A percentile compares a stretch with the other conserved stretches of the same genome.
Conservation (phyloP, 1,140 invertebrate genomes). For the Leptopilina clavipes region DNA sequence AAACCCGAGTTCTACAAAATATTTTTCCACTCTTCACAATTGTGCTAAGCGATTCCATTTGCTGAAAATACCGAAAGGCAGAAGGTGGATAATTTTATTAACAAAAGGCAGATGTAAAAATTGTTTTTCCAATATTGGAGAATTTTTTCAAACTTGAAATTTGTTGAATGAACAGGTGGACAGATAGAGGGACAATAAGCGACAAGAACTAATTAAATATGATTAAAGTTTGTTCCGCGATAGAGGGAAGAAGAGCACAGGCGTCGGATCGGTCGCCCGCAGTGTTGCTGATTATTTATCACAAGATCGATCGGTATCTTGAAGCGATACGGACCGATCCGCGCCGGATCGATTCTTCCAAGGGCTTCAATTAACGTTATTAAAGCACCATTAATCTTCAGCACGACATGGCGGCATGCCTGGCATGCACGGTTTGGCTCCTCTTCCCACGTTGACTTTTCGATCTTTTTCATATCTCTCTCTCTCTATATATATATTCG, state of each 20-base stretch:
- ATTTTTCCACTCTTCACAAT: conserved; percentile 32
- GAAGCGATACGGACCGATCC: conserved; percentile 68
- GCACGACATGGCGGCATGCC: conserved; percentile 65
- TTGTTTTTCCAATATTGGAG: too few species aligned
- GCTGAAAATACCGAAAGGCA: too few species aligned
- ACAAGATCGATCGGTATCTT: conserved; percentile 74
- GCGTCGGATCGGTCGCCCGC: conserved; percentile 71
- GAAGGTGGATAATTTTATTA: too few species aligned
- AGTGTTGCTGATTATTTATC: conserved; percentile 74
- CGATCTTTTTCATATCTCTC: background rate
- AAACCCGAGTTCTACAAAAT: conserved; percentile 51
- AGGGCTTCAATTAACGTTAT: conserved; percentile 75
- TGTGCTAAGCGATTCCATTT: too few species aligned
- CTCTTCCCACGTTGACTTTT: conserved; percentile 47
- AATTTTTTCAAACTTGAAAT: background rate
- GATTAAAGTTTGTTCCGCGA: conserved; percentile 11
- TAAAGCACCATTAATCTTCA: conserved; percentile 73
- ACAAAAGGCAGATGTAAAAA: too few species aligned
- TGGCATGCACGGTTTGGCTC: conserved; percentile 60
- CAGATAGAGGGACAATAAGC: background rate
- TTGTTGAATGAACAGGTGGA: background rate
- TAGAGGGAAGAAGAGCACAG: conserved; percentile 53
- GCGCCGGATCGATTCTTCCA: conserved; percentile 73
- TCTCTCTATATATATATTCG: too few species aligned
- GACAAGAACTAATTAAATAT: background rate